Conservation (phyloP, 2,797 vertebrate species). For the Poecilia picta region DNA sequence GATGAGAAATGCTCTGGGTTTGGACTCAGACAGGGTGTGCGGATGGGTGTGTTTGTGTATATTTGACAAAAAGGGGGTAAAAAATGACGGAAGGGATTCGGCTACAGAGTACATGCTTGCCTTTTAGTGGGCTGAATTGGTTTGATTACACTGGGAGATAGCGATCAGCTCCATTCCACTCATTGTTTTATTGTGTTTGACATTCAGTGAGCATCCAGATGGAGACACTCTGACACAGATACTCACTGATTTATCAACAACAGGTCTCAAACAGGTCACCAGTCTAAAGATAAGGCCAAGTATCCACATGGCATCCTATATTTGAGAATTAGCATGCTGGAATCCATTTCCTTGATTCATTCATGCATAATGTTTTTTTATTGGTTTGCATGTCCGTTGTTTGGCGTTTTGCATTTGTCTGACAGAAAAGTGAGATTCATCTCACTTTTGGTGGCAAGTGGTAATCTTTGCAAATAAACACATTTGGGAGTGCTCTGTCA, state of each 20-base stretch:
- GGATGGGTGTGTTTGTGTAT: conserved; percentile 9
- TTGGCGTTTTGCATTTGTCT: conserved; percentile 17
- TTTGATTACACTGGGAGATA: conserved; percentile 78
- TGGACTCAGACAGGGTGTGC: conserved; percentile 40
- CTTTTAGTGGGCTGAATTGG: conserved; percentile 64
- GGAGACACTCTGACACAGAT: conserved; percentile 47
- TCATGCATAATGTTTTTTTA: neutral
- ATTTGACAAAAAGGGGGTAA: conserved; percentile 10
- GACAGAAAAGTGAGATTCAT: conserved; percentile 17
- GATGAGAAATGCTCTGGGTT: conserved; percentile 44
- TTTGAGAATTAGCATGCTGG: conserved; percentile 13
- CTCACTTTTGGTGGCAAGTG: conserved; percentile 53
- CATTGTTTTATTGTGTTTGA: conserved; percentile 75
- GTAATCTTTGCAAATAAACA: conserved; percentile 72
- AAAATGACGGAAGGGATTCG: conserved; percentile 7
- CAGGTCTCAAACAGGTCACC: conserved; percentile 16
- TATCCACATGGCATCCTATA: conserved; percentile 22
- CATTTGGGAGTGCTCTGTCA: conserved; percentile 80
- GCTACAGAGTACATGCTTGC: conserved; percentile 52
- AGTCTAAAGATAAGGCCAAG: neutral
- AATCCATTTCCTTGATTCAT: neutral
- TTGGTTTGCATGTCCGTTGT: conserved; percentile 5
- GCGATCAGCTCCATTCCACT: conserved; percentile 67
- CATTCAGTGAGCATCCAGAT: conserved; percentile 71
- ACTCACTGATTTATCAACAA: conserved; percentile 11